Evolutionary conservation across 2,797 vertebrate genomes (phyloP).

Genomic region (Amblyraja radiata): DNA sequence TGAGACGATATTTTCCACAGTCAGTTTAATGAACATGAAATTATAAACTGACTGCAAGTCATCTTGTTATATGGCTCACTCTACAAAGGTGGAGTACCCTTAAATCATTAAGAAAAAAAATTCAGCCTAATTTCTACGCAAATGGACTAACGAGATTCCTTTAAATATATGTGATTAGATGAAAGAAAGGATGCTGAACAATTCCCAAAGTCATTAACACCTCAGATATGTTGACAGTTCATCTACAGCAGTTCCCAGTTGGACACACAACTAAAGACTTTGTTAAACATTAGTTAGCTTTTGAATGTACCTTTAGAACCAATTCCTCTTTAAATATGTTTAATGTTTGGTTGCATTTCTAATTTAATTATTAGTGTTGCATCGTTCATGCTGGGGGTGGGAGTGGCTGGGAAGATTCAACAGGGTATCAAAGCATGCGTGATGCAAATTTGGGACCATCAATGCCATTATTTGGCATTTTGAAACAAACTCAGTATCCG

Average conservation of each 20-base stretch:
- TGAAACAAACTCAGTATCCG: too few relatives aligned
- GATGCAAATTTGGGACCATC: too few relatives aligned
- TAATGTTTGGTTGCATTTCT: neutral
- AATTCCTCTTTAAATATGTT: neutral
- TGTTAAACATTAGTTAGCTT: neutral
- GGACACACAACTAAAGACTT: neutral
- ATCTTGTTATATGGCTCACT: neutral
- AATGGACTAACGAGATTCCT: neutral
- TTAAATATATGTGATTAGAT: slow-evolving; percentile 7
- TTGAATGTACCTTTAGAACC: neutral
- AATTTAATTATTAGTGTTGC: neutral
- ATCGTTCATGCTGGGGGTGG: neutral
- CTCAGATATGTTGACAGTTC: slow-evolving; percentile 8
- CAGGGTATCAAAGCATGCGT: too few relatives aligned
- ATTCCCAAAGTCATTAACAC: neutral
- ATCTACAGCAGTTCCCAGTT: neutral
- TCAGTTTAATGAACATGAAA: neutral
- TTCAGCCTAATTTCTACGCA: neutral
- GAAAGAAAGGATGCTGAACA: slow-evolving; percentile 15
- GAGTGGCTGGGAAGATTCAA: neutral
- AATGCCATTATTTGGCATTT: too few relatives aligned
- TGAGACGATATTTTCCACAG: neutral
- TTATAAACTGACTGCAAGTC: neutral
- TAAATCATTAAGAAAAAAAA: neutral
- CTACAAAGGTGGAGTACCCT: neutral